A percentile compares a stretch with the other conserved stretches of the same genome.
Evolutionary conservation across 1,140 invertebrate species (phyloP).

Genomic region (Diachasmimorpha longicaudata): DNA sequence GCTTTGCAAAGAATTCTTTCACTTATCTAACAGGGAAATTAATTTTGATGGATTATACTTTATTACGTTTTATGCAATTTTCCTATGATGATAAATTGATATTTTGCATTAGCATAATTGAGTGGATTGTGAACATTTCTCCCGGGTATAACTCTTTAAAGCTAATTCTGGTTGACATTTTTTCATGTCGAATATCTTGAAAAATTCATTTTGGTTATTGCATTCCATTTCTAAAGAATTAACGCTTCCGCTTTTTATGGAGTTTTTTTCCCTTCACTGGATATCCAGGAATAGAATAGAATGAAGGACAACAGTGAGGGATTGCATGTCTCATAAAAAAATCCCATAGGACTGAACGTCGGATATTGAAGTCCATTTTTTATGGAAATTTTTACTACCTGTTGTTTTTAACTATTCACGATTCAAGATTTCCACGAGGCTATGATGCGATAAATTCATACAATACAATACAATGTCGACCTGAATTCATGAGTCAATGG

Average conservation of each 20-base stretch:
- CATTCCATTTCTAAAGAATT: not conserved
- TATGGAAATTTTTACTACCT: not conserved
- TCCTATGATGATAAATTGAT: not conserved
- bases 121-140: not conserved
- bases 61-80: not conserved
- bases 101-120: not conserved
- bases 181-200: too few relatives aligned
- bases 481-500: too few relatives aligned
- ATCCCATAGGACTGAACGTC: not conserved
- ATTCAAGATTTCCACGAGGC: not conserved
- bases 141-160: too few relatives aligned
- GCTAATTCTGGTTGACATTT: too few relatives aligned
- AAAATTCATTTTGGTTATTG: not conserved
- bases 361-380: not conserved
- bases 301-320: not conserved
- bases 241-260: not conserved
- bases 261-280: not conserved
- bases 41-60: not conserved
- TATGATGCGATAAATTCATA: too few relatives aligned
- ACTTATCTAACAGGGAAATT: not conserved
- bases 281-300: not conserved
- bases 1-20: not conserved
- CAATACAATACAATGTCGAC: too few relatives aligned
- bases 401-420: not conserved
- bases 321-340: not conserved